Evolutionary conservation across 2,113 vertebrate genomes (phyloP), one percentile per base, ranked within the genome.

Genomic region (Rostratula benghalensis): DNA sequence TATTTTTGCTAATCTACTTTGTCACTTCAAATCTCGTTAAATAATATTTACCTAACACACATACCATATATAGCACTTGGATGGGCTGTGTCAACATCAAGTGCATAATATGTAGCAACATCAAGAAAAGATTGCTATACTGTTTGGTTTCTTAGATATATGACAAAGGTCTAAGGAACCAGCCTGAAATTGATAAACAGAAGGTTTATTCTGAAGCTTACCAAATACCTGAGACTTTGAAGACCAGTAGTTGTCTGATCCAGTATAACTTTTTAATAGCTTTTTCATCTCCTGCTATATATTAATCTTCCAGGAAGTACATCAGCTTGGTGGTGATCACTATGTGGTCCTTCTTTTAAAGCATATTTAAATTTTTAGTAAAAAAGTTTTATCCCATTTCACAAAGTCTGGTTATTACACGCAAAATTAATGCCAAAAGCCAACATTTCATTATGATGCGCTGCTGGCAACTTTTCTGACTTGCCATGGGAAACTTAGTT

Each of bases 1-100:
- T 9, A 2, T 10, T 75, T 82, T 75, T 51, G n/a, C 59, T 64
- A 39, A n/a, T 23, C 11, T 37, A 20, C 3, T 0, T 1, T 60
- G 25, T 33, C 59, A 70, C 31, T 78, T 76, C 33, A 65, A 43
- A 43, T 54, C 4, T 63, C 7, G 46, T 28, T 1, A 87, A 51
- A 57, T 48, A 39, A 7, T 60, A 25, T 61, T 79, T 68, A 63
- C 10, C 41, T 6, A 35, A 33, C 21, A 80, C 12, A 13, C 2
- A 9, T 21, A 53, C 10, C 8, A n/a, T 41, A 56, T 25, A 33
- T 8, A 43, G 7, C 15, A 51, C 19, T 51, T 33, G 12, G 14
- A 37, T n/a, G 13, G 3, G 1, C 28, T 60, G 6, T 9, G 3
- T 71, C 24, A 82, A 18, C 21, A 67, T 48, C 35, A 74, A 61